Base-by-base conservation (phyloP, 2,113 vertebrate genomes). In the Aphelocoma coerulescens region DNA sequence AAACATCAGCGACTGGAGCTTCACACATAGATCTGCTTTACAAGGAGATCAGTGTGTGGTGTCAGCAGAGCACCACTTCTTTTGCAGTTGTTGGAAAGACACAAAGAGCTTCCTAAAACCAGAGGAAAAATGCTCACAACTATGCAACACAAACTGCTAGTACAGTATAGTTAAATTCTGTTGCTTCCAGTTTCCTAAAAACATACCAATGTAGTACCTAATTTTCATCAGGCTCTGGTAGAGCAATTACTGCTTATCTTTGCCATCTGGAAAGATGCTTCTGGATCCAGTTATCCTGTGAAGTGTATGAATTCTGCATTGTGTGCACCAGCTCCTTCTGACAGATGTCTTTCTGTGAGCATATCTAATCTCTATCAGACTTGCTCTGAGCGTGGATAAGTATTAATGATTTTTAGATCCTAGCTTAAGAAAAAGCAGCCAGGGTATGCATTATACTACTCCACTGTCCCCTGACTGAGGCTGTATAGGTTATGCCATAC, bases 121-220 rank as follows among this genome's bases (percentile, higher is more conserved):
- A 49, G 11, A 26, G 20, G 1, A 51, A 46, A 82, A 86, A 49
- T 71, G 37, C 21, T 85, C 46, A 48, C 14, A 65, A 6, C 32
- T 11, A 35, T 2, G 3, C 9, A 6, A 61, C 12, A 67, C 5
- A 54, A 82, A 35, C 11, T 67, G 17, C 26, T 43, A 12, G 10
- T 74, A n/a, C 23, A 44, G 3, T 12, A 27, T 5, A 54, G 26
- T 35, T 74, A 35, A 9, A 28, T 75, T 59, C 26, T 57, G 11
- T 52, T 28, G 8, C 33, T 89, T 87, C 27, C 32, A 1, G 12
- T 78, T 82, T 81, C 61, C 68, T 87, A 13, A 80, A 80, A 77
- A 10, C 5, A 0, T 26, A 32, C 20, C 51, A 74, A 0, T 13
- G 18, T 41, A 32, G 30, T 4, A 11, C 20, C 12, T 54, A 14